Conservation (phyloP, 2,888 invertebrate genomes). For the Taenaris catops region DNA sequence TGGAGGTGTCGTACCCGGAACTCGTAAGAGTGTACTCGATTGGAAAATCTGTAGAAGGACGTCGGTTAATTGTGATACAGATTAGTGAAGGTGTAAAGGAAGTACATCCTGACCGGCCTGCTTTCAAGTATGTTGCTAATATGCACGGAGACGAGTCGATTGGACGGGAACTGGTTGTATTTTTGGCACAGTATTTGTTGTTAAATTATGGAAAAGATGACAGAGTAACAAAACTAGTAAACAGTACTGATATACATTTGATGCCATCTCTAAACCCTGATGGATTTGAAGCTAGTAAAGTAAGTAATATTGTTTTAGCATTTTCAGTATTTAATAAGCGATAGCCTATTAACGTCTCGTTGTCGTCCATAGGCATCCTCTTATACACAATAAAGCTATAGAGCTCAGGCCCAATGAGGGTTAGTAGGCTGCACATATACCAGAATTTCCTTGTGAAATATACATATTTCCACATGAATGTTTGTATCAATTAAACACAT, state of each 20-base stretch:
- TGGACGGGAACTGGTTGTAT: constrained; percentile 90
- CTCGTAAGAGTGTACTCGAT: constrained; percentile 86
- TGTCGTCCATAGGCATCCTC: too few species aligned
- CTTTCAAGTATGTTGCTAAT: constrained; percentile 96
- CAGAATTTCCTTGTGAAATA: too few species aligned
- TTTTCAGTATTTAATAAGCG: too few species aligned
- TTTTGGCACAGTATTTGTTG: constrained; percentile 91
- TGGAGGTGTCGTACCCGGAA: constrained; percentile 83
- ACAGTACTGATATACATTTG: constrained; percentile 94
- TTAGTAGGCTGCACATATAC: too few species aligned
- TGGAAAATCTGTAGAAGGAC: constrained; percentile 90
- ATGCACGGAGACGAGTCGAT: constrained; percentile 98
- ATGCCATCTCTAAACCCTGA: constrained; percentile 99
- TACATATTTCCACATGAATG: too few species aligned
- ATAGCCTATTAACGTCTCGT: too few species aligned
- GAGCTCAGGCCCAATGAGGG: too few species aligned
- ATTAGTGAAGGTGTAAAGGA: constrained; percentile 84
- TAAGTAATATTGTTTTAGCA: constrained; percentile 45
- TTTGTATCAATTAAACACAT: too few species aligned
- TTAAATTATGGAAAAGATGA: constrained; percentile 85
- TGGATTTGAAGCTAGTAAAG: constrained; percentile 92
- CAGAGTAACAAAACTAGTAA: constrained; percentile 87
- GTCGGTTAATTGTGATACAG: constrained; percentile 90
- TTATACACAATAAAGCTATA: too few species aligned
- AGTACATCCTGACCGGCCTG: constrained; percentile 84